Conservation (phyloP, 2,797 vertebrate species). For the Helicolenus hilgendorfi region DNA sequence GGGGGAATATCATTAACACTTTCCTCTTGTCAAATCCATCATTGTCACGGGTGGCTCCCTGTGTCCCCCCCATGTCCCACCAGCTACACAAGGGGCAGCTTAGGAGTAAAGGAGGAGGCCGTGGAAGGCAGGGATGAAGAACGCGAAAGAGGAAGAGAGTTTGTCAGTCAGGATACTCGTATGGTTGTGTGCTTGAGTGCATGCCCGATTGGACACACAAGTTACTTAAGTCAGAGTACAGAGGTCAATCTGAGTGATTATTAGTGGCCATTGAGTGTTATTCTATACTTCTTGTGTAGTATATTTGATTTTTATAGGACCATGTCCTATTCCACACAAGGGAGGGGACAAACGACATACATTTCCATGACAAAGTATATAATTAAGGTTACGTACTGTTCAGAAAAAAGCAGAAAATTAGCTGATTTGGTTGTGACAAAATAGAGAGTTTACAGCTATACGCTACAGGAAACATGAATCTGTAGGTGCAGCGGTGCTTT, state of each 20-base stretch:
- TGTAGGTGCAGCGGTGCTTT: neutral
- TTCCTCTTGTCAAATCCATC: constrained; percentile 97
- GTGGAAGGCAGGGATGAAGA: constrained; percentile 20
- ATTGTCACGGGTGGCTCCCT: constrained; percentile 94
- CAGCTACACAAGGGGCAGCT: constrained; percentile 81
- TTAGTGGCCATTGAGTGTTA: constrained; percentile 3
- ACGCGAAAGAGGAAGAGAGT: constrained; percentile 12
- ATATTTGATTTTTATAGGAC: constrained; percentile 11
- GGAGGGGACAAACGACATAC: neutral
- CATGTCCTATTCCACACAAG: neutral
- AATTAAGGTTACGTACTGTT: neutral
- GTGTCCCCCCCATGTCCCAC: constrained; percentile 79
- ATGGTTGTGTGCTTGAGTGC: neutral
- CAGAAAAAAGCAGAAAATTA: neutral
- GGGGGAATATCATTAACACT: constrained; percentile 97
- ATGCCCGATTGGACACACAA: neutral
- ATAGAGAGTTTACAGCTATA: neutral
- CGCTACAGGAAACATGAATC: neutral
- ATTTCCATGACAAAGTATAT: neutral
- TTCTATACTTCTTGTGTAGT: neutral
- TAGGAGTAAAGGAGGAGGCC: constrained; percentile 75
- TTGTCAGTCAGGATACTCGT: neutral
- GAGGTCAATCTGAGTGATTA: neutral
- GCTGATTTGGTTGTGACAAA: too few relatives aligned
- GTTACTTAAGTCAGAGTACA: neutral